A percentile compares a stretch with the other conserved stretches of the same genome.
Evolutionary conservation across 2,113 vertebrate species (phyloP).

Genomic region (Pseudorasbora parva): DNA sequence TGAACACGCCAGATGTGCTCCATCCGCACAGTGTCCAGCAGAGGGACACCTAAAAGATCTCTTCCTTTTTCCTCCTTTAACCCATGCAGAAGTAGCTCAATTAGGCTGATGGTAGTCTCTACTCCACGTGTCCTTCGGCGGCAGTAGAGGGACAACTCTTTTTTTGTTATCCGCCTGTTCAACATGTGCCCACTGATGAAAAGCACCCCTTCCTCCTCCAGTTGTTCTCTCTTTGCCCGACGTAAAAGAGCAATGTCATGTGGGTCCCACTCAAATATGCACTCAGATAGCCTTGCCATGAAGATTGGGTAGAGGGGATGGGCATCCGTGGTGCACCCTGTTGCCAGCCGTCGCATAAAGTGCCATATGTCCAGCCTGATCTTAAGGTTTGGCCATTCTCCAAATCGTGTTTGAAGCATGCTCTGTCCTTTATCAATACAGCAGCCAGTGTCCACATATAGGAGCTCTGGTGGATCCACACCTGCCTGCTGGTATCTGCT

Average conservation of each 20-base stretch:
- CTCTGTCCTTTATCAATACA: not conserved
- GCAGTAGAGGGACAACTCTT: too few species aligned
- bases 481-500: not conserved
- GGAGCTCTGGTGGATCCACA: conserved; percentile 9
- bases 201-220: not conserved
- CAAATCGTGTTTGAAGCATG: too few species aligned
- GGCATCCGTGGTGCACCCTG: not conserved
- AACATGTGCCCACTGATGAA: too few species aligned
- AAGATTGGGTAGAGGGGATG: not conserved
- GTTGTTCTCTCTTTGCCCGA: not conserved
- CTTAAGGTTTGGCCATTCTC: too few species aligned
- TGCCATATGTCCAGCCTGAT: conserved; percentile 1
- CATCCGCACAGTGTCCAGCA: not conserved
- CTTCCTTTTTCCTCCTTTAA: not conserved
- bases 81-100: not conserved
- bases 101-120: not conserved
- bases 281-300: not conserved
- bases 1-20: not conserved
- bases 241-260: not conserved
- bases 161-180: too few species aligned
- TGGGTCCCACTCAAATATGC: not conserved
- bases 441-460: conserved; percentile 37
- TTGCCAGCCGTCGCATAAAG: not conserved
- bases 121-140: too few species aligned
- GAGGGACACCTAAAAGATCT: not conserved